Evolutionary conservation across 2,888 invertebrate genomes (phyloP).

Genomic region (Xestia rhomboidea): DNA sequence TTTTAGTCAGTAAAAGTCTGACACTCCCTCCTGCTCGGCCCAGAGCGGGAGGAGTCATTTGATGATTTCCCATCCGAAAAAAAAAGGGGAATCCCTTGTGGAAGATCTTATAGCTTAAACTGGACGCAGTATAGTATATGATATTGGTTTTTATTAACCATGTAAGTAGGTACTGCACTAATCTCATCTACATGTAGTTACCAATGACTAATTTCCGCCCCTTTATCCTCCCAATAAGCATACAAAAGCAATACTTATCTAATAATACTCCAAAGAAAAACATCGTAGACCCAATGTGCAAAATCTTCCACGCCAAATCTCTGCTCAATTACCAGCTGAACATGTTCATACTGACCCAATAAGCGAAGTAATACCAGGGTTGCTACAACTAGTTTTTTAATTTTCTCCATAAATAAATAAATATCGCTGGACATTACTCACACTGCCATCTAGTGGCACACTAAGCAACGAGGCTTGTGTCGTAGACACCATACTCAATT

Average conservation of each 20-base stretch:
- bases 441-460: no score
- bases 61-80: no score
- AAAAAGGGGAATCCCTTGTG: no score
- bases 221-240: constrained; percentile 9
- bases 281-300: constrained; percentile 47
- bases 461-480: no score
- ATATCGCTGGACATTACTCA: no score
- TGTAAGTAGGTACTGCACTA: background rate
- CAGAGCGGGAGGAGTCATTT: no score
- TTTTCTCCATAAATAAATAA: background rate
- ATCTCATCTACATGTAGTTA: background rate
- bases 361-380: constrained; percentile 52
- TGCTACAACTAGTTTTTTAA: background rate
- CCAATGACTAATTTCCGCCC: constrained; percentile 29
- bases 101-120: background rate
- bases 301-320: constrained; percentile 75
- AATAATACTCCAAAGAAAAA: constrained; percentile 41
- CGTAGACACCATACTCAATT: background rate
- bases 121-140: background rate
- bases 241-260: constrained; percentile 57
- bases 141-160: background rate
- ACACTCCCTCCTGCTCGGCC: no score
- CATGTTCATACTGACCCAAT: constrained; percentile 85
- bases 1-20: no score
- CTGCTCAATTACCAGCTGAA: constrained; percentile 75